Evolutionary conservation across 2,888 invertebrate genomes (phyloP), one percentile per base, ranked within the genome.

Genomic region (Fissipunctia ypsillon): DNA sequence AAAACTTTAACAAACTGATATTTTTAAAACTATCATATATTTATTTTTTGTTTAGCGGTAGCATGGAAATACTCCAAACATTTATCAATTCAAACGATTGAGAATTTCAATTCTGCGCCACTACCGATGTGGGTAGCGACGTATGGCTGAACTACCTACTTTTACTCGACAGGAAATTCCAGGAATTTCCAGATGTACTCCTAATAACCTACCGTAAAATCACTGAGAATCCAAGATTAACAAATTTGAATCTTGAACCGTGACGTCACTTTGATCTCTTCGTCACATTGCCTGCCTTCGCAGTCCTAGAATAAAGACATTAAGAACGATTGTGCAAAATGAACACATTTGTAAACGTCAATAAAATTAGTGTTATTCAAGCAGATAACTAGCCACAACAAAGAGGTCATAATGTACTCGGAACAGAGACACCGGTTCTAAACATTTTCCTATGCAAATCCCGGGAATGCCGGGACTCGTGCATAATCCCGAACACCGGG

Each of bases 401-500:
- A 63, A 70, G 48, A 60, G 67, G 52, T 65, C 64, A 48, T 70
- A 68, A 56, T 61, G 35, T 67, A 63, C 65, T 66, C 56, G n/a
- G 57, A 71, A 52, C 45, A 68, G 57, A 66, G 57, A 66, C 57
- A 79, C 35, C 68, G 28, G 52, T 50, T 69, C 80, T 69, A 74
- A 80, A 84, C 70, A 75, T 75, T 57, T 70, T 59, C 61, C 56
- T 63, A 84, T 80, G 84, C 61, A 71, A 80, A 81, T 75, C 71
- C 68, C 61, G 71, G 64, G 57, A 79, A 79, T 57, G n/a, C 66
- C 14, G 59, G 75, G 57, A 66, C 50, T 83, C 50, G 19, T 71
- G 66, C 68, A 80, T 81, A 74, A 84, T 81, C 84, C 80, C 66
- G 80, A 75, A 74, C 70, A 69, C 68, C 48, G 54, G 66, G 84